Evolutionary conservation across 2,888 invertebrate genomes (phyloP).

Genomic region (Lamproptera curius): DNA sequence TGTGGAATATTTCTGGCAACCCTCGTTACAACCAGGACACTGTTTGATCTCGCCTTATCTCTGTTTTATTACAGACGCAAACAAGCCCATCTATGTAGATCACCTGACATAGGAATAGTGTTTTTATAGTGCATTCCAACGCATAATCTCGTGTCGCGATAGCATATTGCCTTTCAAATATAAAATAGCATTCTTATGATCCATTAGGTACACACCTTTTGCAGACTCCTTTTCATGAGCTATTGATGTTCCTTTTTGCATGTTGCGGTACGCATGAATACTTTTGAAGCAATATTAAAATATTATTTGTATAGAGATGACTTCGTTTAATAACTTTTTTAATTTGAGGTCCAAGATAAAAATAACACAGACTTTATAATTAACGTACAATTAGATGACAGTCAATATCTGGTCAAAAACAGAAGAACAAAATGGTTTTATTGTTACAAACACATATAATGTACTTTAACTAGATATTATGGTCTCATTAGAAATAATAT

Average conservation of each 20-base stretch:
- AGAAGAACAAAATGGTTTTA: no score
- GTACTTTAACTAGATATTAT: no score
- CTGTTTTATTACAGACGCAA: constrained; percentile 40
- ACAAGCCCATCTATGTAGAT: constrained; percentile 51
- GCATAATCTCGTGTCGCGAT: constrained; percentile 57
- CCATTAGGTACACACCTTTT: constrained; percentile 23
- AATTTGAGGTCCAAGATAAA: no score
- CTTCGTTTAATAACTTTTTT: no score
- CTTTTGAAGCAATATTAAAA: no score
- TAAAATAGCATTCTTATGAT: constrained; percentile 49
- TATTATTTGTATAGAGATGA: no score
- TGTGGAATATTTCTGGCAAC: constrained; percentile 14
- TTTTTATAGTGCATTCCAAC: constrained; percentile 64
- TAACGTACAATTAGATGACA: no score
- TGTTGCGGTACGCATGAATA: no score
- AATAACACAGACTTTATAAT: no score
- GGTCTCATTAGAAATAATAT: no score
- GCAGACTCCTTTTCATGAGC: constrained; percentile 4
- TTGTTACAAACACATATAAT: no score
- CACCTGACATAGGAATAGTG: constrained; percentile 67
- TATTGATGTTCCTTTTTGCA: neutral
- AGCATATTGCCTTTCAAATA: constrained; percentile 41
- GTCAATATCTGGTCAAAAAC: no score
- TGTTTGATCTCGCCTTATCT: constrained; percentile 47
- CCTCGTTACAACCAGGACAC: constrained; percentile 31